Percentiles rank a stretch among this genome's conserved stretches.
These are phyloP conservation scores for Hypotaenidia philippensis DNA, from an alignment of 2,797 vertebrate species.

Conservation along the genomic window DNA sequence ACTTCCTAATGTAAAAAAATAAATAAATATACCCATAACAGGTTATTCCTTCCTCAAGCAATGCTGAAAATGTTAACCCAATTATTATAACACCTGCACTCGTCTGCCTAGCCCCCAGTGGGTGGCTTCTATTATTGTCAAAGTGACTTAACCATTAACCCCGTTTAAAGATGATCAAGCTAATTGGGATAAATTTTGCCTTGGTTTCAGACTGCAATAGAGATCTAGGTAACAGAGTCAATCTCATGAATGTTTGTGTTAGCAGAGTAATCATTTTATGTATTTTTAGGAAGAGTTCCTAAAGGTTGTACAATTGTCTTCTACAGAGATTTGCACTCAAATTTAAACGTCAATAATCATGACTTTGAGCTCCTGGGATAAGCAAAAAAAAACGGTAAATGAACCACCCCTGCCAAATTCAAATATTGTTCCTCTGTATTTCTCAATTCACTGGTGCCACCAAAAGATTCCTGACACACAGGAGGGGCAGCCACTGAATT, in stretches of 20 bases:
- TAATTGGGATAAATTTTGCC: conserved; percentile 37
- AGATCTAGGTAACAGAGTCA: conserved; percentile 6
- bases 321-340: not conserved
- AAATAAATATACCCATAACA: not conserved
- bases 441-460: not conserved
- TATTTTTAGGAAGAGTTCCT: not conserved
- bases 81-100: conserved; percentile 46
- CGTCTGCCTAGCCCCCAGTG: not conserved
- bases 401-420: not conserved
- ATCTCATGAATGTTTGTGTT: not conserved
- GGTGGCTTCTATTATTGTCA: conserved; percentile 59
- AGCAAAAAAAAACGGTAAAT: not conserved
- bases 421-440: not conserved
- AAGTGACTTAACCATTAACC: conserved; percentile 63
- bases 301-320: not conserved
- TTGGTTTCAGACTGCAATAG: conserved; percentile 5
- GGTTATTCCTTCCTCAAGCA: conserved; percentile 22
- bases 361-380: not conserved
- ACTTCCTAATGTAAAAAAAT: not conserved
- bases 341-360: not conserved
- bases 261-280: not conserved
- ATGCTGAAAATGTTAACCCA: not conserved
- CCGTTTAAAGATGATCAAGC: conserved; percentile 45
- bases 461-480: not conserved
- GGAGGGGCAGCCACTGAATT: not conserved